phyloP scores from a whole-genome alignment of 37 sponge, comb jelly and placozoan genomes.

The Oscarella lobularis region DNA sequence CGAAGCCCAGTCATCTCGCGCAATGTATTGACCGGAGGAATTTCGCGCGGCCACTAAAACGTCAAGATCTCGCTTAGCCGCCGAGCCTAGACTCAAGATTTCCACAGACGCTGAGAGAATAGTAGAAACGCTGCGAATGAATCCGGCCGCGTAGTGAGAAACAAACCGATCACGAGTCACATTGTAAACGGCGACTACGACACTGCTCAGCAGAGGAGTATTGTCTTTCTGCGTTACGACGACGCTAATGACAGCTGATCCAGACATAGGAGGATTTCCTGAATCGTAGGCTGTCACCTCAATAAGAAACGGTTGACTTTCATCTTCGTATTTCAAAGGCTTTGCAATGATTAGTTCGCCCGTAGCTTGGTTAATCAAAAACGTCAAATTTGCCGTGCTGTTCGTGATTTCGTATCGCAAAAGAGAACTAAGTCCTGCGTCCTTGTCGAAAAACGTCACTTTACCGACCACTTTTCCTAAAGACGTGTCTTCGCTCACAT shows the following conservation, averaged over 20 bases:
- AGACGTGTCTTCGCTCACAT: not conserved
- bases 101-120: too few species aligned
- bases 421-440: not conserved
- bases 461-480: not conserved
- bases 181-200: too few species aligned
- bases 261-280: not conserved
- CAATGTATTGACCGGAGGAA: too few species aligned
- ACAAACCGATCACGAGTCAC: too few species aligned
- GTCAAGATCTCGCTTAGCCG: too few species aligned
- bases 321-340: not conserved
- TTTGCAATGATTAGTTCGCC: not conserved
- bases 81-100: too few species aligned
- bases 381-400: not conserved
- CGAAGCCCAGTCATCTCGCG: too few species aligned
- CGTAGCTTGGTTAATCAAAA: not conserved
- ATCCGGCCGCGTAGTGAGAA: too few species aligned
- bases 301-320: not conserved
- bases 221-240: not conserved
- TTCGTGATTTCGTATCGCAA: not conserved
- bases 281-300: not conserved
- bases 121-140: too few species aligned
- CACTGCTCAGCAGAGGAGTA: not conserved
- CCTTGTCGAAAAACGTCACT: not conserved
- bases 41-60: too few species aligned
- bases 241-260: not conserved